Evolutionary conservation across 2,888 invertebrate species (phyloP).

Genomic region (Patella ulyssiponensis): DNA sequence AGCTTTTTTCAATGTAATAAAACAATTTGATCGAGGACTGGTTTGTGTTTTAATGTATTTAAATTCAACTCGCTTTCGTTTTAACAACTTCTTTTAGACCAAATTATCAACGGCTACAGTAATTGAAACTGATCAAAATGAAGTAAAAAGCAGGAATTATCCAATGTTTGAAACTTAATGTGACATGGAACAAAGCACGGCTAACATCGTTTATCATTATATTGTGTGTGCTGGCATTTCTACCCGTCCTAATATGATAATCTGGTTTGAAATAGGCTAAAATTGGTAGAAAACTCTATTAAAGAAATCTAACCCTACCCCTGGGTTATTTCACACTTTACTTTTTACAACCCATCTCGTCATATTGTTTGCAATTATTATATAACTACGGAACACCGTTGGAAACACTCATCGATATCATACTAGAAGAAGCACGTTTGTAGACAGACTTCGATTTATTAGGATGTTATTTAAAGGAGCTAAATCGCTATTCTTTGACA

Average conservation of each 20-base stretch:
- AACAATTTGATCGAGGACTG: neutral
- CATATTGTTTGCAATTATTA: conserved; percentile 1
- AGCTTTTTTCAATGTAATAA: conserved; percentile 9
- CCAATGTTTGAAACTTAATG: conserved; percentile 12
- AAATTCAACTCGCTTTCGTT: neutral
- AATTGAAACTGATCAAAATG: conserved; percentile 12
- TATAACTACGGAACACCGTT: neutral
- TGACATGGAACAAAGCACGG: conserved; percentile 5
- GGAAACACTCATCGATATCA: no score
- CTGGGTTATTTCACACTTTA: conserved; percentile 5
- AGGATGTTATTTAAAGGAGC: no score
- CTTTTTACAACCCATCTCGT: neutral
- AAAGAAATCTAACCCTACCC: conserved; percentile 9
- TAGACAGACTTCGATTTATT: no score
- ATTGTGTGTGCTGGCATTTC: conserved; percentile 3
- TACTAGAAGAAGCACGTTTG: no score
- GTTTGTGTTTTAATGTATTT: conserved; percentile 9
- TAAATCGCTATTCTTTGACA: no score
- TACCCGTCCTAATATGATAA: neutral
- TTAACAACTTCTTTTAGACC: conserved; percentile 12
- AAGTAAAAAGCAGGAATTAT: conserved; percentile 13
- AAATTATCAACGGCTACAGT: conserved; percentile 11
- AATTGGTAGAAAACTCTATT: conserved; percentile 13
- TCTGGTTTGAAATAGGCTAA: conserved; percentile 2
- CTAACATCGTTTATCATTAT: neutral